Base-by-base conservation (phyloP, 30 jellyfish, hydroid and myxozoan genomes). In the Cassiopea andromeda region DNA sequence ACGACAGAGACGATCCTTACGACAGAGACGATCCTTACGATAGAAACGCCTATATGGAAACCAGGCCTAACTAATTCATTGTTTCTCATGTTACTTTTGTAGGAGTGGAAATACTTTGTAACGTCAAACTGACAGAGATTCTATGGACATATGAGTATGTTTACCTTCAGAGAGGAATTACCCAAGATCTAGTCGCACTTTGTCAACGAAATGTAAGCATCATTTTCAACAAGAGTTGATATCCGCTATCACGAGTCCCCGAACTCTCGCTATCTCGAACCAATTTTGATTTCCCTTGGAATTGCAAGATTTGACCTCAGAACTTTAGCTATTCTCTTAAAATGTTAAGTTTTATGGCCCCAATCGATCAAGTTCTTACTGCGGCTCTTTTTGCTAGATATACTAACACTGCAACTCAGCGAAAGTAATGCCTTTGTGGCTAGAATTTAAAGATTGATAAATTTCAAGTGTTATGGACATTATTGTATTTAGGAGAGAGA, bases 81-180 rank as follows among this genome's bases (percentile, higher is more conserved):
- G 64, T 9, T 50, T 9, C 9, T 9, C 5, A 2, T 50, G 2
- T 60, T 46, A n/a, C 47, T 17, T 15, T 46, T 17, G 1, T 81
- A 80, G 96, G 96, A 1, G 88, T 73, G 77, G 96, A 58, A 48
- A 87, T 81, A 12, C 79, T 80, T 14, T 89, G 72, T 69, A 58
- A 75, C 12, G 45, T 75, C 10, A 44, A 57, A 38, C 78, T 89
- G 57, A 64, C 78, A 0, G 89, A 89, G 8, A 17, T 80, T 47
- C 48, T 1, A 8, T 89, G 97, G 97, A 77, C 70, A 1, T 90
- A 1, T 73, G 73, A 68, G 3, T 69, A 79, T 45, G 87, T 90
- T 58, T 90, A 90, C 73, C 82, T 49, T 0, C n/a, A 61, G 70
- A 38, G 78, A 17, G 86, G 80, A 12, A 49, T 66, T 3, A 78